Percentiles rank a stretch among this genome's conserved stretches.
Evolutionary conservation across 1,140 invertebrate species (phyloP).

Genomic region (Danaus plexippus): DNA sequence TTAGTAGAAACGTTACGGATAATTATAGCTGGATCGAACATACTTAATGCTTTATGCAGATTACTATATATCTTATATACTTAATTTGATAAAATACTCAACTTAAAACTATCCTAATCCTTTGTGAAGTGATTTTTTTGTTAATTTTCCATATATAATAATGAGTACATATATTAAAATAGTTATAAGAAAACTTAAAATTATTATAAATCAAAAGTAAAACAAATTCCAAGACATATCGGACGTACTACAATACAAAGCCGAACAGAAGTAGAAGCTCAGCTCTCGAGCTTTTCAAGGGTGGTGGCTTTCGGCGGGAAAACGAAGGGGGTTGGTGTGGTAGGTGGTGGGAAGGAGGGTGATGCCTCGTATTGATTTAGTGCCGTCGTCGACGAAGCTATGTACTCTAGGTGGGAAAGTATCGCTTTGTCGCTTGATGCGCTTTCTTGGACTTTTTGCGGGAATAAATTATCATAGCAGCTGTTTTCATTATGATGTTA

Average conservation of each 20-base stretch:
- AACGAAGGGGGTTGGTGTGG: slow-evolving; percentile 38
- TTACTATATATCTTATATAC: slow-evolving; percentile 9
- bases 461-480: no score
- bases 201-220: slow-evolving; percentile 39
- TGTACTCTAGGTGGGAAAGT: slow-evolving; percentile 62
- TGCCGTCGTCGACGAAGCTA: slow-evolving; percentile 70
- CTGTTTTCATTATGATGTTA: no score
- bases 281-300: slow-evolving; percentile 70
- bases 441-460: slow-evolving; percentile 47
- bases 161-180: slow-evolving; percentile 1
- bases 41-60: slow-evolving; percentile 42
- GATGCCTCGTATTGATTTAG: slow-evolving; percentile 74
- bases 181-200: not conserved
- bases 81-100: slow-evolving; percentile 7
- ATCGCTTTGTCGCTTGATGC: slow-evolving; percentile 64
- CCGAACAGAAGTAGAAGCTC: slow-evolving; percentile 72
- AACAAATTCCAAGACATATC: slow-evolving; percentile 65
- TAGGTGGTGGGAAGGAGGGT: slow-evolving; percentile 45
- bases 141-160: not conserved
- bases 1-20: slow-evolving; percentile 71
- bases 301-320: slow-evolving; percentile 70
- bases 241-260: slow-evolving; percentile 63
- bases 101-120: no score
- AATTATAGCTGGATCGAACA: slow-evolving; percentile 57
- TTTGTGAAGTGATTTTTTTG: not conserved